Base-by-base conservation (phyloP, 2,888 invertebrate genomes). In the Cataglyphis albicans region DNA sequence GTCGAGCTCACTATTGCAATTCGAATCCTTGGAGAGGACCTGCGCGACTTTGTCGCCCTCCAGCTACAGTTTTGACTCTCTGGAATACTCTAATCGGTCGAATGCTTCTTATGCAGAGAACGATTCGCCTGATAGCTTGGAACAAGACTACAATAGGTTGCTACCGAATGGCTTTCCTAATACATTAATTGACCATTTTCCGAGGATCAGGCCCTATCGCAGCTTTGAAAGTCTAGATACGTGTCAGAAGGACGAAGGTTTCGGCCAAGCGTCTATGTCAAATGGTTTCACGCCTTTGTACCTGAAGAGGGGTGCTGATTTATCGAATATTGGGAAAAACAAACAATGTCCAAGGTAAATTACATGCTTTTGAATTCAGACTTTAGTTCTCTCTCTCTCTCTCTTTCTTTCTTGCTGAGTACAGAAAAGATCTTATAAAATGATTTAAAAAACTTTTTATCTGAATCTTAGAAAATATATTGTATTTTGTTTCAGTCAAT, bases 1-100 rank as follows among this genome's bases (percentile, higher is more conserved):
- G 88, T 97, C 97, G 85, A 97, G 97, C 88, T 98, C 98, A 90
- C 95, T 98, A 86, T 96, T 98, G 86, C 98, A 98, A 95, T 98
- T 98, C 94, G 98, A 98, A 95, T 97, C 97, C 5, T 95, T 98
- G 84, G 98, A 98, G 93, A 96, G 96, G 64, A 97, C 97, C 90
- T 95, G 97, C 91, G 96, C 95, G 84, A 95, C 95, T 0, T 93
- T 95, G 59, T 95, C 95, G 32, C 95, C 95, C 29, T 95, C 95
- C 88, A 92, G 95, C 87, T 93, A 94, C 88, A 95, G 95, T 87
- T 95, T 95, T 93, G 95, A 96, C 88, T 95, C 95, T 0, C 92
- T 96, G 78, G 96, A 96, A 86, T 94, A 95, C 80, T 92, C 93
- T 29, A 95, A 94, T 84, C 90, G 93, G 38, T 91, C 93, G 59